phyloP scores from a whole-genome alignment of 2,797 vertebrate genomes.

The Typhlichthys eigenmanni region DNA sequence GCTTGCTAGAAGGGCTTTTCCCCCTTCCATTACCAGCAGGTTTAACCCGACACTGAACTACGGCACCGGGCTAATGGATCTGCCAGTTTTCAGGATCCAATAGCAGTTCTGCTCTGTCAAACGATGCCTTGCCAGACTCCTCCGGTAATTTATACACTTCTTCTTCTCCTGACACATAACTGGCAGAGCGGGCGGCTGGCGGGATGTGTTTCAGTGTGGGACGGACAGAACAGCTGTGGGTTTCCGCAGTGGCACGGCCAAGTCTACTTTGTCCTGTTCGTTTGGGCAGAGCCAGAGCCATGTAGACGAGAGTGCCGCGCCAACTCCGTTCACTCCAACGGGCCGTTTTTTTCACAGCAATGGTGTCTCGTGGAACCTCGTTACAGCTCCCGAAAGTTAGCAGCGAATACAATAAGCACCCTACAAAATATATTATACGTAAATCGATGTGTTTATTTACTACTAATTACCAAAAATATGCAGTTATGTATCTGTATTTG shows the following conservation, averaged over 20 bases:
- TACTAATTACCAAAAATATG: too few relatives aligned
- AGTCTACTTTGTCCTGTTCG: conserved; percentile 50
- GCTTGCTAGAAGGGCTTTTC: conserved; percentile 9
- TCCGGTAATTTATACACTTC: conserved; percentile 50
- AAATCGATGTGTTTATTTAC: too few relatives aligned
- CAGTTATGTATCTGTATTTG: too few relatives aligned
- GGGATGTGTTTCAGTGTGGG: conserved; percentile 38
- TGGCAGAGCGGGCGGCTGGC: conserved; percentile 50
- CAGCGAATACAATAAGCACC: too few relatives aligned
- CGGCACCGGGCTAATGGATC: conserved; percentile 40
- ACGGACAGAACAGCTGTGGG: conserved; percentile 55
- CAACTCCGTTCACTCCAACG: too few relatives aligned
- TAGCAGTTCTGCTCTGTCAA: conserved; percentile 33
- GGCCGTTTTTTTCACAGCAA: too few relatives aligned
- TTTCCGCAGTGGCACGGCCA: conserved; percentile 37
- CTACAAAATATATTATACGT: too few relatives aligned
- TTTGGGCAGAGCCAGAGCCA: conserved; percentile 12
- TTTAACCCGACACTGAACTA: conserved; percentile 50
- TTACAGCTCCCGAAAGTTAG: too few relatives aligned
- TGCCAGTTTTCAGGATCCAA: conserved; percentile 37
- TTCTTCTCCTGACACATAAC: conserved; percentile 52
- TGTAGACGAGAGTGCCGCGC: too few relatives aligned
- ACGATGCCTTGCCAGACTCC: conserved; percentile 39
- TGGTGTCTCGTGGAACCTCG: too few relatives aligned
- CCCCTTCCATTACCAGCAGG: conserved; percentile 30